Evolutionary conservation across 1,140 invertebrate genomes (phyloP).

Genomic region (Atta cephalotes): DNA sequence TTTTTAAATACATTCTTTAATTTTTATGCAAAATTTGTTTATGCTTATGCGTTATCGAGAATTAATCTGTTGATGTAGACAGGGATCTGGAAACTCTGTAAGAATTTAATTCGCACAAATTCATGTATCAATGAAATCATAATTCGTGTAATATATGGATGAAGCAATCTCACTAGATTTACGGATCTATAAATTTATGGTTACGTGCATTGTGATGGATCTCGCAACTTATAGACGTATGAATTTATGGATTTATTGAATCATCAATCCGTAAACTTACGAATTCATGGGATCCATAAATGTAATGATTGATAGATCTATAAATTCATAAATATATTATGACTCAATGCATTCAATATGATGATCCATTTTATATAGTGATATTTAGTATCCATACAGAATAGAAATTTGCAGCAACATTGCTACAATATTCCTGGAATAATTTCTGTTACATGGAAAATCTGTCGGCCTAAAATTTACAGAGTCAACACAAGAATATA

Average conservation of each 20-base stretch:
- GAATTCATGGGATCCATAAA: slow-evolving; percentile 10
- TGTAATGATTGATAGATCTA: slow-evolving; percentile 8
- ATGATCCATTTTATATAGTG: not conserved
- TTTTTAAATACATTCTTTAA: too few relatives aligned
- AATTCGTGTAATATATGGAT: not conserved
- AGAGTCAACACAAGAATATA: not conserved
- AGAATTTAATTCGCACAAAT: not conserved
- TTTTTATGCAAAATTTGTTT: too few relatives aligned
- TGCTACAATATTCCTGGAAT: too few relatives aligned
- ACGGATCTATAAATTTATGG: slow-evolving; percentile 37
- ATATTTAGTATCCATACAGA: not conserved
- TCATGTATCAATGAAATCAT: slow-evolving; percentile 27
- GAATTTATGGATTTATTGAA: slow-evolving; percentile 38
- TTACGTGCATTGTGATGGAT: not conserved
- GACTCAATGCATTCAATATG: not conserved
- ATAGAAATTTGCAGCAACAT: too few relatives aligned
- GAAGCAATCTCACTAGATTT: slow-evolving; percentile 27
- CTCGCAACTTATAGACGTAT: not conserved
- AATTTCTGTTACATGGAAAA: not conserved
- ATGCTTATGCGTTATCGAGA: not conserved
- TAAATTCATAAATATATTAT: slow-evolving; percentile 29
- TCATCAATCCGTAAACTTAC: slow-evolving; percentile 7
- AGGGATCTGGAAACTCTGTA: not conserved
- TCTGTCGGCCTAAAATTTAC: not conserved
- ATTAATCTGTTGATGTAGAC: not conserved